Evolutionary conservation across 1,140 invertebrate genomes (phyloP), one percentile per base, ranked within the genome.

Genomic region (Potamilus streckersoni): DNA sequence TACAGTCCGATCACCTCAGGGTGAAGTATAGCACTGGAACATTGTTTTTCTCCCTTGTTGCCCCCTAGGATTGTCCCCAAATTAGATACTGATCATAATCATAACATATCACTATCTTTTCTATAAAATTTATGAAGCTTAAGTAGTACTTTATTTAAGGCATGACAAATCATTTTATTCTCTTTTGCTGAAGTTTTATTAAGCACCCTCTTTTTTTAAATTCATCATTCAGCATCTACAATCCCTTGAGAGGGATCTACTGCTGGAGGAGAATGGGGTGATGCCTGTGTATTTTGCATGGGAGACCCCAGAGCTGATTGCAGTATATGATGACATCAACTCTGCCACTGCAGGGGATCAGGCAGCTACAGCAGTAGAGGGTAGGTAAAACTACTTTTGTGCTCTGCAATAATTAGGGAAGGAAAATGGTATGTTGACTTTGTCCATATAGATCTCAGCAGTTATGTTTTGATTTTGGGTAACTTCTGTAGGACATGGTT

Each of bases 281-380:
- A 93, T 97, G 72, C 97, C 97, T 13, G 94, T 99, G 19, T 99
- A 98, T 89, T 97, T 99, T 88, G 93, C 94, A 19, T 71, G 80
- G 17, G 90, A 95, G 92, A 93, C 93, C 72, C 89, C 91, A 6
- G 92, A 96, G 79, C 90, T 98, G 57, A 92, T 94, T 75, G 90
- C 91, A 13, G 95, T 98, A 76, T 92, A 97, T 71, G 88, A 93
- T 20, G 94, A 96, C 86, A 91, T 97, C 2, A 92, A 93, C 17
- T 89, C 92, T 62, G 92, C 91, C 64, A 91, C 89, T 64, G 84
- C 89, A 86, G 82, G 91, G 87, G 69, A 93, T 83, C 92, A 92
- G 86, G 88, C 92, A 62, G 86, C 87, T 17, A 93, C 94, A 58
- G 95, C 95, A 31, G 88, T 94, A 59, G 93, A 95, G 88, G 91